phyloP scores from a whole-genome alignment of 1,140 invertebrate species.

The Drosophila obscura region DNA sequence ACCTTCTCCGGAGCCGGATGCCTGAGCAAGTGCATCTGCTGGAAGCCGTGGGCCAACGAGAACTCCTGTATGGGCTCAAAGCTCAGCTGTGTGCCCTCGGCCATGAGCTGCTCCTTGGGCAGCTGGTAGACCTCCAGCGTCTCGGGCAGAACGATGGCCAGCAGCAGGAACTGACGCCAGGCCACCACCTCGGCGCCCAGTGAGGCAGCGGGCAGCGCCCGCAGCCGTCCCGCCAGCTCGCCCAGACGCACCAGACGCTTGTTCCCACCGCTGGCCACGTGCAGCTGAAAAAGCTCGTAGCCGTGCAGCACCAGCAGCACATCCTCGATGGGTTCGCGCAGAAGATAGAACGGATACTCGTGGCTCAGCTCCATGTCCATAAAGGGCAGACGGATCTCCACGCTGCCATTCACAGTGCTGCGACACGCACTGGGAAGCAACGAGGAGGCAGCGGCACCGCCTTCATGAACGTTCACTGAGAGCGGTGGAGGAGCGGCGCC shows the following conservation, averaged over 20 bases:
- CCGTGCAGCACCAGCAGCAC: slow-evolving; percentile 69
- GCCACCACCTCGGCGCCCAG: slow-evolving; percentile 51
- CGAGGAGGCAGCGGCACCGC: background rate
- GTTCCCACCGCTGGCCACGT: slow-evolving; percentile 43
- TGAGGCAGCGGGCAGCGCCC: slow-evolving; percentile 1
- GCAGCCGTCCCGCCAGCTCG: slow-evolving; percentile 41
- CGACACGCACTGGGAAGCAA: slow-evolving; percentile 56
- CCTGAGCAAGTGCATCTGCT: slow-evolving; percentile 62
- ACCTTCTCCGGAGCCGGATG: slow-evolving; percentile 47
- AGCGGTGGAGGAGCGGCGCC: no score
- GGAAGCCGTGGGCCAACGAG: slow-evolving; percentile 46
- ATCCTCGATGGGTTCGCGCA: slow-evolving; percentile 48
- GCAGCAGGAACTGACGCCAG: slow-evolving; percentile 65
- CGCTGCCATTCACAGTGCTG: slow-evolving; percentile 43
- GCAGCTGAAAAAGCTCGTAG: slow-evolving; percentile 59
- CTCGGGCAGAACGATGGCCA: slow-evolving; percentile 62
- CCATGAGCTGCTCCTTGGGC: slow-evolving; percentile 30
- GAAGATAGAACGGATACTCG: slow-evolving; percentile 50
- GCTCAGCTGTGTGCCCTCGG: slow-evolving; percentile 20
- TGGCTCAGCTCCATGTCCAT: slow-evolving; percentile 68
- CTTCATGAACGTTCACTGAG: no score
- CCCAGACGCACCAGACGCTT: slow-evolving; percentile 66
- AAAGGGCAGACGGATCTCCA: slow-evolving; percentile 70
- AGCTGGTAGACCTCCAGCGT: slow-evolving; percentile 71
- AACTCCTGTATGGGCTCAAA: slow-evolving; percentile 73